Percentiles rank a stretch among this genome's conserved stretches.
Conservation (phyloP, 1,140 invertebrate species). For the Bombus superbus region DNA sequence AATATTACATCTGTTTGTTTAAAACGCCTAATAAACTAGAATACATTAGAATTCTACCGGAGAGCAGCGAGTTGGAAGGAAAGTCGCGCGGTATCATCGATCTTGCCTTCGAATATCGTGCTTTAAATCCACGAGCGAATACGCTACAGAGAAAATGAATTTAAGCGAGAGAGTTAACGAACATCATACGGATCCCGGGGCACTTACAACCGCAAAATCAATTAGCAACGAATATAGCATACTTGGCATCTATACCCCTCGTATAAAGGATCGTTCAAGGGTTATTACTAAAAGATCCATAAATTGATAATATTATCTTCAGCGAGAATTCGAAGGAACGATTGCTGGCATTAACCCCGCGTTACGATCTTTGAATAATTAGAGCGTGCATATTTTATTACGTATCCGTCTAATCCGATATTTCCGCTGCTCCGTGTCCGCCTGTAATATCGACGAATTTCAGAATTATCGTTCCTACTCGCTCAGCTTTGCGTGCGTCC, state of each 20-base stretch:
- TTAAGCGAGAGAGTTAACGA: background rate
- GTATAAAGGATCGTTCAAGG: conserved; percentile 21
- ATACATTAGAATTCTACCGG: no score
- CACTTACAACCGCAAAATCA: conserved; percentile 18
- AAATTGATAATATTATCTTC: conserved; percentile 33
- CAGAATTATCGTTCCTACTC: no score
- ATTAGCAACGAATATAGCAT: conserved; percentile 21
- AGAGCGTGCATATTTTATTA: no score
- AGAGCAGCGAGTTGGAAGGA: background rate
- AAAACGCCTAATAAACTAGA: no score
- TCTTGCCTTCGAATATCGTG: background rate
- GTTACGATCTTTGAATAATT: no score
- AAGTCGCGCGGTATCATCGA: background rate
- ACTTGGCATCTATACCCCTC: background rate
- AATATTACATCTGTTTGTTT: no score
- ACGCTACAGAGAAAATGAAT: background rate
- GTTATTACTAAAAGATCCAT: conserved; percentile 11
- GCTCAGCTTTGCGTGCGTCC: no score
- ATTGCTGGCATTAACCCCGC: background rate
- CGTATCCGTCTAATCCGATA: no score
- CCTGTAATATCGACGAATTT: no score
- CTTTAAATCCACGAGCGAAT: background rate
- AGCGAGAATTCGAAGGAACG: background rate
- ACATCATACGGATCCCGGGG: background rate
- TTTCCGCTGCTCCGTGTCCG: no score